Conservation (phyloP, 2,113 vertebrate genomes). For the Bufo bufo region DNA sequence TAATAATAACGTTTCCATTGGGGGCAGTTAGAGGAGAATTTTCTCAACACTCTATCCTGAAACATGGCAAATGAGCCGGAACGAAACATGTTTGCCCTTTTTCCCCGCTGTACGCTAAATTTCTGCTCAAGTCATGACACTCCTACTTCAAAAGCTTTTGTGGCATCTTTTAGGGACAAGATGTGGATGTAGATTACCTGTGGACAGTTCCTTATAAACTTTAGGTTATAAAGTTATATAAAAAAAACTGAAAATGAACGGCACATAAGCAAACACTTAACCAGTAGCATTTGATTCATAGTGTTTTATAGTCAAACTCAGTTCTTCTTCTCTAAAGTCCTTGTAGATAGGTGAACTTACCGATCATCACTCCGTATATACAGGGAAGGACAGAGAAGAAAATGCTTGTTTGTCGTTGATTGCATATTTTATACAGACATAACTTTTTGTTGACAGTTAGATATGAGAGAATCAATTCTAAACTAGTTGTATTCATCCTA, state of each 20-base stretch:
- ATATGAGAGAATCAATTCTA: too few species aligned
- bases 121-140: background rate
- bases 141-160: background rate
- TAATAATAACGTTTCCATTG: constrained; percentile 46
- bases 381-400: too few species aligned
- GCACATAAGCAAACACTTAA: background rate
- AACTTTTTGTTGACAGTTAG: too few species aligned
- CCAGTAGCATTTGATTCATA: too few species aligned
- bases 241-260: background rate
- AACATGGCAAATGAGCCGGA: constrained; percentile 46
- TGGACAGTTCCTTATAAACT: background rate
- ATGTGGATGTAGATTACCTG: background rate
- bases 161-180: background rate
- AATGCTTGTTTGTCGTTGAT: too few species aligned
- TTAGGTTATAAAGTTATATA: background rate
- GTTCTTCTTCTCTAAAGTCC: too few species aligned
- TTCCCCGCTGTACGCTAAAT: background rate
- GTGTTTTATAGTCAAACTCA: too few species aligned
- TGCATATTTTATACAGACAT: too few species aligned
- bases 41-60: constrained; percentile 44
- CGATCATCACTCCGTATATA: too few species aligned
- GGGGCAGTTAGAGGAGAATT: constrained; percentile 39
- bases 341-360: too few species aligned
- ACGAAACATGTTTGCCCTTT: constrained; percentile 23
- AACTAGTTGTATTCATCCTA: too few species aligned